A percentile compares a stretch with the other conserved stretches of the same genome.
These are phyloP conservation scores for Griposia aprilina DNA, from an alignment of 2,888 invertebrate species.

Conservation along the genomic window DNA sequence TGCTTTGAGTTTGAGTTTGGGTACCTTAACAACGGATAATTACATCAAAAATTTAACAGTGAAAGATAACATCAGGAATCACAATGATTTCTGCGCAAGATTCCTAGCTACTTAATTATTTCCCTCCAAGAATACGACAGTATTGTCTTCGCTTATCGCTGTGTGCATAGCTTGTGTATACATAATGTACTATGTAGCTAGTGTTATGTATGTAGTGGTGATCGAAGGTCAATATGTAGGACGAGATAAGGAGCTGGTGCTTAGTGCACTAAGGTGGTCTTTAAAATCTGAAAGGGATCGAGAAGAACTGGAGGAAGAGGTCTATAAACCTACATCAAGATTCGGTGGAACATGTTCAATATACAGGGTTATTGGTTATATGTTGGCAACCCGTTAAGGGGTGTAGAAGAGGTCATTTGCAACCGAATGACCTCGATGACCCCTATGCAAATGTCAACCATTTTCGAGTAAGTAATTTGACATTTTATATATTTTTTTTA, in stretches of 20 bases:
- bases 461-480: too few relatives aligned
- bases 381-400: too few relatives aligned
- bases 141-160: slow-evolving; percentile 37
- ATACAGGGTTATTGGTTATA: background rate
- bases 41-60: background rate
- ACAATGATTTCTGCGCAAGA: slow-evolving; percentile 15
- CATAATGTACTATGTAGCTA: background rate
- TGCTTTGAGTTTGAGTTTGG: too few relatives aligned
- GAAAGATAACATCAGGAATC: background rate
- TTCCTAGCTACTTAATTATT: slow-evolving; percentile 1
- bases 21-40: too few relatives aligned
- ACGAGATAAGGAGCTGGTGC: slow-evolving; percentile 17
- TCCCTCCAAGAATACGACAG: slow-evolving; percentile 22
- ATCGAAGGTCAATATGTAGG: slow-evolving; percentile 35
- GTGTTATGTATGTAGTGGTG: slow-evolving; percentile 31
- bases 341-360: background rate
- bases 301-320: background rate
- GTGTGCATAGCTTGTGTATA: slow-evolving; percentile 17
- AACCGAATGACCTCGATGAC: too few relatives aligned
- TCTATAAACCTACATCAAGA: background rate
- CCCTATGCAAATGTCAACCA: too few relatives aligned
- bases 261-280: background rate
- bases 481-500: too few relatives aligned
- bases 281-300: too few relatives aligned
- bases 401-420: too few relatives aligned